phyloP scores from a whole-genome alignment of 2,888 invertebrate species.

The Meandrusa payeni region DNA sequence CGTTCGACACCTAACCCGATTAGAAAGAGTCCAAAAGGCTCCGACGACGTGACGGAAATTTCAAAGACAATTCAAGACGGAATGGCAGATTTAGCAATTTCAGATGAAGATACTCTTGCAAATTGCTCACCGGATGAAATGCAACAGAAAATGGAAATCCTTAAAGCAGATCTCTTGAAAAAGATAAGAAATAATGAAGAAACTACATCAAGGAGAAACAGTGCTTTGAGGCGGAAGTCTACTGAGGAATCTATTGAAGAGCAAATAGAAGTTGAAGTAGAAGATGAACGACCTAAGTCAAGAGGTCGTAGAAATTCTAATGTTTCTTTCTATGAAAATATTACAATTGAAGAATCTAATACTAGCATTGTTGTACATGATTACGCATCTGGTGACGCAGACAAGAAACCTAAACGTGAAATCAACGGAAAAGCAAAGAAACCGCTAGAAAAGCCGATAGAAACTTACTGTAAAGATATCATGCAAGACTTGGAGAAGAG shows the following conservation, averaged over 20 bases:
- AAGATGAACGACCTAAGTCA: slow-evolving; percentile 57
- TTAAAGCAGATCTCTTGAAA: slow-evolving; percentile 63
- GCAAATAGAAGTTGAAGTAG: slow-evolving; percentile 42
- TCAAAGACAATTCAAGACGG: slow-evolving; percentile 80
- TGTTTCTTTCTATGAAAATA: slow-evolving; percentile 55
- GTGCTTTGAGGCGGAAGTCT: slow-evolving; percentile 52
- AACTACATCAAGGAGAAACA: slow-evolving; percentile 48
- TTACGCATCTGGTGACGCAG: slow-evolving; percentile 35
- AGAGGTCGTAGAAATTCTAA: slow-evolving; percentile 58
- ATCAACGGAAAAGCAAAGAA: slow-evolving; percentile 46
- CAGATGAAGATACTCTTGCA: slow-evolving; percentile 51
- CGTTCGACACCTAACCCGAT: slow-evolving; percentile 54
- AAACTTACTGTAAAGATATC: slow-evolving; percentile 69
- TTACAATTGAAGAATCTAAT: slow-evolving; percentile 39
- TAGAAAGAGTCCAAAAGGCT: slow-evolving; percentile 54
- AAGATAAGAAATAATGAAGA: slow-evolving; percentile 64
- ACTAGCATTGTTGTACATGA: slow-evolving; percentile 43
- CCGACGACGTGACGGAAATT: slow-evolving; percentile 71
- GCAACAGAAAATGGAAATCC: slow-evolving; percentile 58
- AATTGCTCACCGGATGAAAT: slow-evolving; percentile 49
- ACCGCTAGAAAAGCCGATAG: slow-evolving; percentile 52
- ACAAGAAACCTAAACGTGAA: slow-evolving; percentile 43
- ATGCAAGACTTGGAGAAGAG: slow-evolving; percentile 70
- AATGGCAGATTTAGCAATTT: slow-evolving; percentile 70
- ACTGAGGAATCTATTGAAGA: slow-evolving; percentile 66